Evolutionary conservation across 2,888 invertebrate genomes (phyloP).

Genomic region (Drosophila kokeensis): DNA sequence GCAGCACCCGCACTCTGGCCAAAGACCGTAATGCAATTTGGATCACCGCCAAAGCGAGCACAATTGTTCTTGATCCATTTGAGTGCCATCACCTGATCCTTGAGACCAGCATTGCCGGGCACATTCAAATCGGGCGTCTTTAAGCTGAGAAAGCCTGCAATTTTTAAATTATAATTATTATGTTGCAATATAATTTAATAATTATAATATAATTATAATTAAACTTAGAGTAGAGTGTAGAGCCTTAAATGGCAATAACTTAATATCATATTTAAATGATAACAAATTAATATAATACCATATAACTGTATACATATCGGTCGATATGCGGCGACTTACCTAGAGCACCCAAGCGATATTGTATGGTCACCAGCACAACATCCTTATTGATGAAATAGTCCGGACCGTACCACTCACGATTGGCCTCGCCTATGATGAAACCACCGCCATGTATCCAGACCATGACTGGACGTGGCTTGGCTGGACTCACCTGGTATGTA

Average conservation of each 20-base stretch:
- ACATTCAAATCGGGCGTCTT: constrained; percentile 85
- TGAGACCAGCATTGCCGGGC: constrained; percentile 86
- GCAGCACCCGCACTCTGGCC: constrained; percentile 86
- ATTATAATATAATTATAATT: not conserved
- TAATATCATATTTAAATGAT: not conserved
- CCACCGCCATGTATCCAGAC: constrained; percentile 86
- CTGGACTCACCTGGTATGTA: constrained; percentile 70
- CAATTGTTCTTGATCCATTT: constrained; percentile 86
- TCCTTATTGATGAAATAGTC: constrained; percentile 86
- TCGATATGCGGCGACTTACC: constrained; percentile 60
- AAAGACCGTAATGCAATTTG: constrained; percentile 86
- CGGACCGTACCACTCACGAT: constrained; percentile 84
- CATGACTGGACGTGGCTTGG: constrained; percentile 84
- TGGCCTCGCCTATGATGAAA: constrained; percentile 85
- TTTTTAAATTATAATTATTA: not conserved
- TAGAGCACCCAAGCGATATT: constrained; percentile 86
- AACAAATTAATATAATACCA: not conserved
- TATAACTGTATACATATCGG: no score
- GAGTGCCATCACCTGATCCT: constrained; percentile 86
- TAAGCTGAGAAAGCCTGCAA: constrained; percentile 85
- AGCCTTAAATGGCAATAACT: not conserved
- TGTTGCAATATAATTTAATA: not conserved
- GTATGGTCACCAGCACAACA: constrained; percentile 85
- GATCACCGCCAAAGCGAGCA: constrained; percentile 86
- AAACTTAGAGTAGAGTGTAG: not conserved